Percentiles rank a stretch among this genome's conserved stretches.
Conservation (phyloP, 1,140 invertebrate genomes). For the Rhopalosiphum maidis region DNA sequence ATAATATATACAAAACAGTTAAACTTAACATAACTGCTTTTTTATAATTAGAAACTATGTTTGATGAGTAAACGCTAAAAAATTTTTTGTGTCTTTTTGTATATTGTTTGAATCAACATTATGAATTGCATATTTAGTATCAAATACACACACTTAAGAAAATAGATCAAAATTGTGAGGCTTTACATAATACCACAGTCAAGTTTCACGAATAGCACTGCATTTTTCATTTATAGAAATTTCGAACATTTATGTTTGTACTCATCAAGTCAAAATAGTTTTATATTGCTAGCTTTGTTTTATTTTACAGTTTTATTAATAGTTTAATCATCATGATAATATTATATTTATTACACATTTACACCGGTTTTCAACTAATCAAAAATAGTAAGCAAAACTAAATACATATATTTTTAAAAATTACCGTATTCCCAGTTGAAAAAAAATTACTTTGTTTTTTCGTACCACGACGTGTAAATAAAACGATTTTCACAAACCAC, state of each 20-base stretch:
- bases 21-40: neutral
- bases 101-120: neutral
- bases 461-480: too few relatives aligned
- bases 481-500: neutral
- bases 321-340: neutral
- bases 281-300: neutral
- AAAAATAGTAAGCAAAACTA: neutral
- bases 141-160: neutral
- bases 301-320: neutral
- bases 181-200: neutral
- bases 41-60: neutral
- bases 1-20: neutral
- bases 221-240: neutral
- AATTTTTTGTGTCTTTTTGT: neutral
- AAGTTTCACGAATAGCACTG: neutral
- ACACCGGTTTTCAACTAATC: neutral
- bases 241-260: neutral
- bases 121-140: neutral
- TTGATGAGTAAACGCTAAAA: neutral
- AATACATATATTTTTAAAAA: too few relatives aligned
- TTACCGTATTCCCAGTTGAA: too few relatives aligned
- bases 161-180: neutral
- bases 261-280: neutral
- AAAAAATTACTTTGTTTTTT: too few relatives aligned
- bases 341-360: neutral